A percentile compares a stretch with the other conserved stretches of the same genome.
phyloP scores from a whole-genome alignment of 2,113 vertebrate genomes.

The Sphaerodactylus townsendi region DNA sequence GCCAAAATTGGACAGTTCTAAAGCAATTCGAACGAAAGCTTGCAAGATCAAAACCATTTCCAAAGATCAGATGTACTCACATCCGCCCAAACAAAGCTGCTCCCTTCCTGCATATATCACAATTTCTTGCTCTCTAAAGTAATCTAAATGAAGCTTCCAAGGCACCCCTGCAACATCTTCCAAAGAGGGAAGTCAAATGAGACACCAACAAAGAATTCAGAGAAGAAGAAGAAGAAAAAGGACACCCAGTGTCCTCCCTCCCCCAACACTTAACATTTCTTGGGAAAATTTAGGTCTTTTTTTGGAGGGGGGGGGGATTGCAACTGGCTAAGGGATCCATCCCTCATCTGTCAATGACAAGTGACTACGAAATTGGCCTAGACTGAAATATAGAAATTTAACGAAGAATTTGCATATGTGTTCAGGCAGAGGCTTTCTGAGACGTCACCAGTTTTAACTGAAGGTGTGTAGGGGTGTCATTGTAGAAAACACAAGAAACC shows the following conservation, averaged over 20 bases:
- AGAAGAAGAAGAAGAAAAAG: constrained; percentile 53
- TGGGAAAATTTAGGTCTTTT: constrained; percentile 25
- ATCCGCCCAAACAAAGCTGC: constrained; percentile 50
- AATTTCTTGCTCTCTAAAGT: constrained; percentile 52
- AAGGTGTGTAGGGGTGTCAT: not conserved
- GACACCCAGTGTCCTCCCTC: not conserved
- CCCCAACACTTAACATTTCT: constrained; percentile 43
- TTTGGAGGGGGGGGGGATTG: constrained; percentile 50
- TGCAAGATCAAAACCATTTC: constrained; percentile 52
- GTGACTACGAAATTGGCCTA: not conserved
- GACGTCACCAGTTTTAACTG: not conserved
- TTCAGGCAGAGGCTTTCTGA: not conserved
- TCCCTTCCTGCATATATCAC: constrained; percentile 30
- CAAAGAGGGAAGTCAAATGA: constrained; percentile 55
- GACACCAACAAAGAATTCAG: constrained; percentile 51
- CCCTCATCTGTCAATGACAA: not conserved
- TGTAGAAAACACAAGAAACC: not conserved
- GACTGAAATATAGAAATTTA: constrained; percentile 26
- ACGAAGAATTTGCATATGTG: not conserved
- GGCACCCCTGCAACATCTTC: constrained; percentile 65
- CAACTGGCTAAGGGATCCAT: constrained; percentile 52
- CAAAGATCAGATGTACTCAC: constrained; percentile 59
- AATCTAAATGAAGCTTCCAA: constrained; percentile 66
- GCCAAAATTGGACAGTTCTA: not conserved
- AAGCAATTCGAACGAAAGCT: constrained; percentile 32